Evolutionary conservation across 2,888 invertebrate species (phyloP).

Genomic region (Dynastes grantii): DNA sequence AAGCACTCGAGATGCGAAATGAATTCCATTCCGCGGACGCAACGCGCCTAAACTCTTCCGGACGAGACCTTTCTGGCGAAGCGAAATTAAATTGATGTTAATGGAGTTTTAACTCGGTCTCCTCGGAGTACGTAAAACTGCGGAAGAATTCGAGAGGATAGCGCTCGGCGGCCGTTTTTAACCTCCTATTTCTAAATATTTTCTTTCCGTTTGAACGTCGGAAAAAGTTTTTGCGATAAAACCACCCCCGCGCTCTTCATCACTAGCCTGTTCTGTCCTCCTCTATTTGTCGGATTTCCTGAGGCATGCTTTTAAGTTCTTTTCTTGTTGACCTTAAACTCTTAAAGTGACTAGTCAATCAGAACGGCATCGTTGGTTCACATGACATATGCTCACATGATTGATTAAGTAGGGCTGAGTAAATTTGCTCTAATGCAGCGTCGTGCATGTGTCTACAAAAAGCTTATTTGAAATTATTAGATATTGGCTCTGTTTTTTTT

Average conservation of each 20-base stretch:
- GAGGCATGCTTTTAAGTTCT: too few relatives aligned
- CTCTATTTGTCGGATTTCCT: too few relatives aligned
- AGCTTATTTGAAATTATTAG: too few relatives aligned
- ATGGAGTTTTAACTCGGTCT: conserved; percentile 44
- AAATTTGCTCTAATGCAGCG: too few relatives aligned
- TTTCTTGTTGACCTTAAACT: too few relatives aligned
- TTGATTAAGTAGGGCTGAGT: too few relatives aligned
- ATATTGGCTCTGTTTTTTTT: too few relatives aligned
- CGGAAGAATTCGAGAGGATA: conserved; percentile 13
- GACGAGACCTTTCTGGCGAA: conserved; percentile 8
- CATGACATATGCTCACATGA: too few relatives aligned
- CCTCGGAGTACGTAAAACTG: conserved; percentile 28
- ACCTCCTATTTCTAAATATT: conserved; percentile 33
- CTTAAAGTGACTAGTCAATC: too few relatives aligned
- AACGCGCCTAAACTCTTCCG: conserved; percentile 16
- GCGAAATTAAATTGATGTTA: conserved; percentile 45
- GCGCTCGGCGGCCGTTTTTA: conserved; percentile 31
- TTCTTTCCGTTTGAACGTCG: conserved; percentile 10
- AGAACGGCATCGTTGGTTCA: too few relatives aligned
- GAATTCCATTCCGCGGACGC: background rate
- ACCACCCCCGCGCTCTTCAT: background rate
- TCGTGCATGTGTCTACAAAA: too few relatives aligned
- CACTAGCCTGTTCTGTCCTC: too few relatives aligned
- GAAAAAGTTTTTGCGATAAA: conserved; percentile 1
- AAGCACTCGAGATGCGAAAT: background rate